phyloP scores from a whole-genome alignment of 2,113 vertebrate species.

The Notechis scutatus region DNA sequence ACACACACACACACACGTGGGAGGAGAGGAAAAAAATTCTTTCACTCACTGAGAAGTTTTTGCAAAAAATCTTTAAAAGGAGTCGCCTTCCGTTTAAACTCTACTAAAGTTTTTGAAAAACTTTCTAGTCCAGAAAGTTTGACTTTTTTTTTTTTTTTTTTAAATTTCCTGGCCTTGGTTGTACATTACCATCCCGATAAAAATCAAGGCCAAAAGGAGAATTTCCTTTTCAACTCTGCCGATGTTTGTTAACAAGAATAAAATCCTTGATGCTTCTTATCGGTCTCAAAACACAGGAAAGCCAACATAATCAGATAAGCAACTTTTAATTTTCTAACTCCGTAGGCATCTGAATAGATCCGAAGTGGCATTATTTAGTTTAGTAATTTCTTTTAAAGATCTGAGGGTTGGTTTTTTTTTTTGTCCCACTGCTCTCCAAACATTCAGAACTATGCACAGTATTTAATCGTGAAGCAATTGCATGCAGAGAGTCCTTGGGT shows the following conservation, averaged over 20 bases:
- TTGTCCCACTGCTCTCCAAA: not conserved
- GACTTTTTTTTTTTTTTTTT: slow-evolving; percentile 38
- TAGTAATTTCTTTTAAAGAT: not conserved
- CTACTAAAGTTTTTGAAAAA: slow-evolving; percentile 12
- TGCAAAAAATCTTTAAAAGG: slow-evolving; percentile 5
- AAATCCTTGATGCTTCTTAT: not conserved
- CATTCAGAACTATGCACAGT: not conserved
- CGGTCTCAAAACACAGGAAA: not conserved
- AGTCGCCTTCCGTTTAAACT: slow-evolving; percentile 33
- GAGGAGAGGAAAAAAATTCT: not conserved
- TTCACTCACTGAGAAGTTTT: slow-evolving; percentile 42
- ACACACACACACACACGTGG: no score
- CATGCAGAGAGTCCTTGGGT: not conserved
- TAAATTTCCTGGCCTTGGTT: slow-evolving; percentile 40
- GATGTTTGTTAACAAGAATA: not conserved
- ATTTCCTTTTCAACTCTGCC: slow-evolving; percentile 9
- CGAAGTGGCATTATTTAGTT: not conserved
- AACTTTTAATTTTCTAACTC: slow-evolving; percentile 15
- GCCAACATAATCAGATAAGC: not conserved
- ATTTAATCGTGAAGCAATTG: not conserved
- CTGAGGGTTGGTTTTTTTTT: no score
- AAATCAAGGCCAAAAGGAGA: slow-evolving; percentile 20
- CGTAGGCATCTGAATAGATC: not conserved
- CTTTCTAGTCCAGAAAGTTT: slow-evolving; percentile 29
- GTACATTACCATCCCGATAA: slow-evolving; percentile 9